A percentile compares a stretch with the other conserved stretches of the same genome.
Conservation (phyloP, 2,797 vertebrate genomes). For the Brachymystax lenok region DNA sequence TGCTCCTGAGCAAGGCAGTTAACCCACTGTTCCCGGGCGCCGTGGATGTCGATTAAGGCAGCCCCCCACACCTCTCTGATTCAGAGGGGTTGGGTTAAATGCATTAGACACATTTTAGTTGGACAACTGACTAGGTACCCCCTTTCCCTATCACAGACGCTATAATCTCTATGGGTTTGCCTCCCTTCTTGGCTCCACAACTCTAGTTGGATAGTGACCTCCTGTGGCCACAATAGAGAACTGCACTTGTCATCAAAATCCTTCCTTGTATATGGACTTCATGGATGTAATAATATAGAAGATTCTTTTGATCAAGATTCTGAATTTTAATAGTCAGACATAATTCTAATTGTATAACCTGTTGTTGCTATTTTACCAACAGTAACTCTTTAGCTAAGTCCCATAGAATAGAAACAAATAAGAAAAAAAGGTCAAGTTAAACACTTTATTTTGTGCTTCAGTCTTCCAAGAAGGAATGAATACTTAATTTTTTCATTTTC, state of each 20-base stretch:
- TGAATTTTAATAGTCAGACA: background rate
- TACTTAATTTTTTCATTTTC: conserved; percentile 59
- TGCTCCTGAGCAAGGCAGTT: too few species aligned
- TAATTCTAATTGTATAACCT: background rate
- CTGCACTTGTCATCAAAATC: background rate
- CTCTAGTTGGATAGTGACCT: conserved; percentile 19
- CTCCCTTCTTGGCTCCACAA: background rate
- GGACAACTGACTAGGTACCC: too few species aligned
- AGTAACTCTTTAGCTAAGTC: background rate
- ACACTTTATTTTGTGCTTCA: conserved; percentile 74
- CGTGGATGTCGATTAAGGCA: too few species aligned
- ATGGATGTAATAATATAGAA: background rate
- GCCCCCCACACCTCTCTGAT: too few species aligned
- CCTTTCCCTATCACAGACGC: too few species aligned
- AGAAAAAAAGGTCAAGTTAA: conserved; percentile 44
- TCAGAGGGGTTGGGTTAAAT: too few species aligned
- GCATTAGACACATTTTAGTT: too few species aligned
- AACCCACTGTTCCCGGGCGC: too few species aligned
- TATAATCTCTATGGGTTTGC: too few species aligned
- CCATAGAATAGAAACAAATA: conserved; percentile 5
- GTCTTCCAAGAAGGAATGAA: conserved; percentile 74
- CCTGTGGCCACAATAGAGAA: conserved; percentile 25
- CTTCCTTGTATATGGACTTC: background rate
- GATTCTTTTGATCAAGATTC: background rate
- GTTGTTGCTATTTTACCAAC: background rate